These are phyloP conservation scores for Rhamnusium bicolor DNA, from an alignment of 2,888 invertebrate species.

Conservation along the genomic window DNA sequence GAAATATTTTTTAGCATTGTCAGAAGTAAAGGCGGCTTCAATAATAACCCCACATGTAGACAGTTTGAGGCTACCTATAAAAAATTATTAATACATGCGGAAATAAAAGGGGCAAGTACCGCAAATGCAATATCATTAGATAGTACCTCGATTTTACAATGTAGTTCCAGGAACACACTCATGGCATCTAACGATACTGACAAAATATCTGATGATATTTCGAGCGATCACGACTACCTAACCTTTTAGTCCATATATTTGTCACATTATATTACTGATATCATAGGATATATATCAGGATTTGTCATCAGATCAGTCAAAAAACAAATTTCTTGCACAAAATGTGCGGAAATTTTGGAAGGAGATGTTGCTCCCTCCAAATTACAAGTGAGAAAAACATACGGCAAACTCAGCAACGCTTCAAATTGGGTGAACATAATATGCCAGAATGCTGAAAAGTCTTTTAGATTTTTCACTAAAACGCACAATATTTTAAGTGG, in stretches of 20 bases:
- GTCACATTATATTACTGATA: constrained; percentile 30
- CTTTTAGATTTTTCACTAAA: not conserved
- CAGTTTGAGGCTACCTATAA: not conserved
- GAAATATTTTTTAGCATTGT: constrained; percentile 16
- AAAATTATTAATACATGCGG: not conserved
- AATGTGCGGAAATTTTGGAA: constrained; percentile 6
- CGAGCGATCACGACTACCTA: not conserved
- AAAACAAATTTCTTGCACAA: constrained; percentile 1
- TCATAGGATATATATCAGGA: constrained; percentile 37
- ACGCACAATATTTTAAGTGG: not conserved
- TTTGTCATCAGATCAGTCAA: constrained; percentile 36
- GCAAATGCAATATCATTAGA: constrained; percentile 4
- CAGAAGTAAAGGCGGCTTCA: constrained; percentile 3
- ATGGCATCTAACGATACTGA: not conserved
- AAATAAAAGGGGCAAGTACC: constrained; percentile 8
- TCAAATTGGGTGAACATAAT: not conserved
- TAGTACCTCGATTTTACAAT: not conserved
- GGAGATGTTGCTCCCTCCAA: not conserved
- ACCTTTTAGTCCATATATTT: not conserved
- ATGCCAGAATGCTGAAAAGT: constrained; percentile 21
- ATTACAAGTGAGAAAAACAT: constrained; percentile 11
- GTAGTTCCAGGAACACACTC: not conserved
- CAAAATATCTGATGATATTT: not conserved
- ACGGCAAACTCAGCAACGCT: constrained; percentile 1
- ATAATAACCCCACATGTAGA: constrained; percentile 14